Evolutionary conservation across 92 coral and sea anemone species (phyloP).

Genomic region (Plumapathes pennacea): DNA sequence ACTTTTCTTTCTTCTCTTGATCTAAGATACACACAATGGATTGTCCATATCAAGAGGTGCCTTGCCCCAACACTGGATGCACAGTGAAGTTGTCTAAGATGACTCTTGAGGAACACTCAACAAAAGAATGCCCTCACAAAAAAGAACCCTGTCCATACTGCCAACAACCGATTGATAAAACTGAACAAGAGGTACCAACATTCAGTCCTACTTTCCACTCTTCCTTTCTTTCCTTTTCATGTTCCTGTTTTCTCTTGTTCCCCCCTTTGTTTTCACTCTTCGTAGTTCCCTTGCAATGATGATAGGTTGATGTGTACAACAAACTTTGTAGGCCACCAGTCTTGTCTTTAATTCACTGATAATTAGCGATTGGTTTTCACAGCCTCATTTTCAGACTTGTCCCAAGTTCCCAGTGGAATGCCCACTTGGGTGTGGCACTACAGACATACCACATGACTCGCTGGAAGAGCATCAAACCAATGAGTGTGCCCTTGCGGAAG

Average conservation of each 20-base stretch:
- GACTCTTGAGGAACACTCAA: conserved; percentile 49
- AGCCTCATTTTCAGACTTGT: conserved; percentile 50
- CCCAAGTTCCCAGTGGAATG: conserved; percentile 53
- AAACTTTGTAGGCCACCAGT: no score
- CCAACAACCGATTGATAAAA: conserved; percentile 19
- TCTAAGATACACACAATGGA: conserved; percentile 47
- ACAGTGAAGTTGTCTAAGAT: conserved; percentile 19
- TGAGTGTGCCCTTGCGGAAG: conserved; percentile 51
- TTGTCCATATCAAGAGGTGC: conserved; percentile 50
- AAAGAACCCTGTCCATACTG: conserved; percentile 61
- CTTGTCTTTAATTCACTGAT: no score
- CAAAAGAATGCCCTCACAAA: conserved; percentile 45
- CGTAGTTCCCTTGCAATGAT: no score
- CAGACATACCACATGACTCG: conserved; percentile 47
- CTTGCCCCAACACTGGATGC: conserved; percentile 71
- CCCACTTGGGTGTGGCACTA: conserved; percentile 49
- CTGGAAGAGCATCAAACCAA: conserved; percentile 43
- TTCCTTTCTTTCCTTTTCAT: no score
- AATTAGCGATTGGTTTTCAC: no score
- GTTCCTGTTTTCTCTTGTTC: no score
- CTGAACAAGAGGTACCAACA: conserved; percentile 45
- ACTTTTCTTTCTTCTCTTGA: not conserved
- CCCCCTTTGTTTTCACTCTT: no score
- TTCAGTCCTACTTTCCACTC: no score
- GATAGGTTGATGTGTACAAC: no score